Evolutionary conservation across 1,140 invertebrate genomes (phyloP).

Genomic region (Drosophila willistoni): DNA sequence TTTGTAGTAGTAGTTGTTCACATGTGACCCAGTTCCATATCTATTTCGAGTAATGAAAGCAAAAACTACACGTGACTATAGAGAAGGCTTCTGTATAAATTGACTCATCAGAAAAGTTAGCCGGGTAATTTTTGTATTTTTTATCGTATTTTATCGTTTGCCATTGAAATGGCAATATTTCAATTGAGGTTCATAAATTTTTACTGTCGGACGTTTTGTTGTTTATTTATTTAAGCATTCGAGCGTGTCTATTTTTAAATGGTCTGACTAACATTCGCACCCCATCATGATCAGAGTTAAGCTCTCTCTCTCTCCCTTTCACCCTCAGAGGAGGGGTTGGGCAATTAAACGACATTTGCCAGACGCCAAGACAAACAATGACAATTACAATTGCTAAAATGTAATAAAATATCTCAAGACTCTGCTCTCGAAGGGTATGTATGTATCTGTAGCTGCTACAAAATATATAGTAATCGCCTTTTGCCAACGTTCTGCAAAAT

Average conservation of each 20-base stretch:
- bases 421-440: conserved; percentile 26
- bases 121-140: conserved; percentile 26
- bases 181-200: conserved; percentile 75
- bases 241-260: conserved; percentile 74
- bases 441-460: conserved; percentile 1
- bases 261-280: conserved; percentile 70
- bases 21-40: conserved; percentile 67
- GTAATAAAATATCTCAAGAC: conserved; percentile 58
- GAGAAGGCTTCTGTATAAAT: conserved; percentile 48
- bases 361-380: conserved; percentile 77
- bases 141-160: conserved; percentile 76
- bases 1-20: conserved; percentile 45
- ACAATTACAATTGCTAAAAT: conserved; percentile 77
- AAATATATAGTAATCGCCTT: conserved; percentile 10
- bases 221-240: conserved; percentile 75
- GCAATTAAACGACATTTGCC: conserved; percentile 77
- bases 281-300: conserved; percentile 31
- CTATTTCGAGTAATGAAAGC: conserved; percentile 55
- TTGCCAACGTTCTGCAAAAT: conserved; percentile 43
- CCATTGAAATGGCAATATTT: conserved; percentile 75
- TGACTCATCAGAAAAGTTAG: conserved; percentile 68
- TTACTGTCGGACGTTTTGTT: conserved; percentile 74
- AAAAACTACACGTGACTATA: conserved; percentile 53
- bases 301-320: not conserved
- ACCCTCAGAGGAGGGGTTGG: conserved; percentile 27